phyloP scores from a whole-genome alignment of 2,888 invertebrate species.

The Himalopsyche japonica region DNA sequence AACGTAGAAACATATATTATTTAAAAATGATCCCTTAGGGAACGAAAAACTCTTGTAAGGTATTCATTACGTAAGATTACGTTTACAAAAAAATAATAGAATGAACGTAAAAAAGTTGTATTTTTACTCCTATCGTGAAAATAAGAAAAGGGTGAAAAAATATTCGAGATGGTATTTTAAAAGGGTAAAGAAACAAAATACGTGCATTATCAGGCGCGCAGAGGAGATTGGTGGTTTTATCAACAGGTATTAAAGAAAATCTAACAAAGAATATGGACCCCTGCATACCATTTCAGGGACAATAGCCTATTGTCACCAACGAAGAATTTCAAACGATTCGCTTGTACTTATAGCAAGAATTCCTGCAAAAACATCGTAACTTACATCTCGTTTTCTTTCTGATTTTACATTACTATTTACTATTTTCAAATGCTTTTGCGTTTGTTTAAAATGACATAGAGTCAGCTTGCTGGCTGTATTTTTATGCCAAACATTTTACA shows the following conservation, averaged over 20 bases:
- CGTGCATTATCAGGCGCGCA: background rate
- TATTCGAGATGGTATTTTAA: background rate
- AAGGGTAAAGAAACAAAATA: background rate
- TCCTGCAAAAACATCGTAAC: background rate
- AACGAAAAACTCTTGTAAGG: too few species aligned
- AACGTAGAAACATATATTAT: too few species aligned
- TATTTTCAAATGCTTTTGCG: too few species aligned
- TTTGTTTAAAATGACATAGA: too few species aligned
- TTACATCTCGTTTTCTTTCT: background rate
- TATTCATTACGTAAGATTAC: background rate
- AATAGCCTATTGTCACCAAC: background rate
- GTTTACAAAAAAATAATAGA: background rate
- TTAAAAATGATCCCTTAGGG: too few species aligned
- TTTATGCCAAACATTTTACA: too few species aligned
- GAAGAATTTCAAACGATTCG: background rate
- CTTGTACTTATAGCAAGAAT: background rate
- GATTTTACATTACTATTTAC: too few species aligned
- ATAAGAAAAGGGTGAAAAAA: background rate
- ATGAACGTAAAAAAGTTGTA: background rate
- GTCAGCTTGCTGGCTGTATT: too few species aligned
- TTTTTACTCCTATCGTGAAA: background rate
- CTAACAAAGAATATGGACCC: background rate
- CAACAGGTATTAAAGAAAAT: background rate
- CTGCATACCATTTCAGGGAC: background rate
- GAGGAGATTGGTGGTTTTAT: background rate